Evolutionary conservation across 2,797 vertebrate genomes (phyloP).

Genomic region (Molothrus ater): DNA sequence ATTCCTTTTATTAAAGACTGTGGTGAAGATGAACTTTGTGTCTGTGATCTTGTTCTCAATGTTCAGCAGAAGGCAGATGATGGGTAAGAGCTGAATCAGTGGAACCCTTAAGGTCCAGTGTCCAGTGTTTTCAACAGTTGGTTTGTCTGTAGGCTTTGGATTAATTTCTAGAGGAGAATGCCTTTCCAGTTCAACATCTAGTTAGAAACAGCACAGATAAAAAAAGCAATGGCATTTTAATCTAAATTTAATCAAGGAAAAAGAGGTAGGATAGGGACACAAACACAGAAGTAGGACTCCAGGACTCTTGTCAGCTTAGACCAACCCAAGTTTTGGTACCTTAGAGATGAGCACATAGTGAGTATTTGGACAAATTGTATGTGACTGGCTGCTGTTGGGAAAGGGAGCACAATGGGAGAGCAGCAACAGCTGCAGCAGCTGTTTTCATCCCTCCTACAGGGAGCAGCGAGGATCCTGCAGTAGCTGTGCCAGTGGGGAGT

Average conservation of each 20-base stretch:
- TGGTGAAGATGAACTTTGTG: conserved; percentile 87
- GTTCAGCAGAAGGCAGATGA: conserved; percentile 73
- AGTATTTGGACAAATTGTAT: not conserved
- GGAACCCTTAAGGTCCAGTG: not conserved
- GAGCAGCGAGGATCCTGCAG: not conserved
- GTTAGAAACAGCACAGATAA: not conserved
- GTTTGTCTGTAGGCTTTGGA: not conserved
- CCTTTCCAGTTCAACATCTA: not conserved
- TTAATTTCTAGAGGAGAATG: not conserved
- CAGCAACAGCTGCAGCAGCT: not conserved
- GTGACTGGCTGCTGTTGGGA: not conserved
- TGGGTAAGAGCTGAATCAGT: conserved; percentile 72
- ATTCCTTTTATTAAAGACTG: conserved; percentile 91
- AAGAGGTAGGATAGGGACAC: not conserved
- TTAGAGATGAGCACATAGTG: not conserved
- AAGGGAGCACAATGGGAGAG: not conserved
- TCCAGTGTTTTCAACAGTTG: not conserved
- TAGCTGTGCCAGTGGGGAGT: not conserved
- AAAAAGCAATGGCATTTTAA: not conserved
- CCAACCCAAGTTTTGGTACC: not conserved
- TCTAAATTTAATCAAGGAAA: not conserved
- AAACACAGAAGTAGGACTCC: not conserved
- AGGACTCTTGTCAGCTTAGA: not conserved
- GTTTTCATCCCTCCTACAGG: accelerated
- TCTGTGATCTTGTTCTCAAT: conserved; percentile 83